Evolutionary conservation across 1,140 invertebrate genomes (phyloP), one percentile per base, ranked within the genome.

Genomic region (Macrostomum lignano): DNA sequence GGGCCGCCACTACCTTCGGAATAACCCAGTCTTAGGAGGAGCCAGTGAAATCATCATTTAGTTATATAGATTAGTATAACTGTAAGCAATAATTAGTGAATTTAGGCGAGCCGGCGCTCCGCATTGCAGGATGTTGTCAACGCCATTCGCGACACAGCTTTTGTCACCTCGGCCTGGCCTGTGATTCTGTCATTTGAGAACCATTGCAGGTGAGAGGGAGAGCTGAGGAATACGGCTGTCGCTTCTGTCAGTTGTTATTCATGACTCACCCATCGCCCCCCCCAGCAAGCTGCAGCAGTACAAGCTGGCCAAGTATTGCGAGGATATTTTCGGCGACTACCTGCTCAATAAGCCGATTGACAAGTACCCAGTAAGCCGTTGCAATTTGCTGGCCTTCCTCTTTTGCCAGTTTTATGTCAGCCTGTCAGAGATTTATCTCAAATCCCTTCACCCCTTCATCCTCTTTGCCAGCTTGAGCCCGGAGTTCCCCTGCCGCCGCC

Each of bases 111-210:
- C 9, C 13, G 13, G 9, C 13, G 9, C 23, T n/a, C 13, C 9
- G 13, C 13, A 25, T 51, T 50, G 21, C 43, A 66, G 62, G 82
- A 94, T 54, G 82, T 93, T 3, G 68, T 93, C 44, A 78, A 91
- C 61, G 82, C 82, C 29, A 93, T 93, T 46, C 77, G 79, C 26
- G 82, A 91, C 52, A 75, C 73, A 56, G 84, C 86, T 43, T 94
- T 94, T 63, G 91, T 93, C 64, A 91, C 81, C 15, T 88, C 79
- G 11, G 77, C 88, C 42, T 88, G 70, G 62, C 86, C 86, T 35
- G 78, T 94, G 17, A 69, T 86, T 45, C 68, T 93, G 36, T 91
- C 81, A 40, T 93, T 94, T 61, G 86, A 93, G 65, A 93, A 93
- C 59, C 84, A 93, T 58, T 93, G 84, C 60, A 56, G 56, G 56